Evolutionary conservation across 1,140 invertebrate genomes (phyloP).

Genomic region (Heliconius eleuchia): DNA sequence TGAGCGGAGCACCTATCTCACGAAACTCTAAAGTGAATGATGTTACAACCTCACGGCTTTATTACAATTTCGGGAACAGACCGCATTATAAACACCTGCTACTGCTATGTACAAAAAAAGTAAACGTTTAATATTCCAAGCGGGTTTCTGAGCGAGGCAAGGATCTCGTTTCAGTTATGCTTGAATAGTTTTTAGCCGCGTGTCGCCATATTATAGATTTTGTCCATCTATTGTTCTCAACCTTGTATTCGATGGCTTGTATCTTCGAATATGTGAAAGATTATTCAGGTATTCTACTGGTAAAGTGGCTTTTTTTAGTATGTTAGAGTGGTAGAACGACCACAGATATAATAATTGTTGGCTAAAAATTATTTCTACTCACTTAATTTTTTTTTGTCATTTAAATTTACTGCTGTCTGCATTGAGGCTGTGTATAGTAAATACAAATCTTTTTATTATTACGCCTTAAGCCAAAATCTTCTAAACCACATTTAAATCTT

Average conservation of each 20-base stretch:
- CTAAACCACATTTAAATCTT: neutral
- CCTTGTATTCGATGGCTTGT: slow-evolving; percentile 38
- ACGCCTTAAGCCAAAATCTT: neutral
- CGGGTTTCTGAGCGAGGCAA: slow-evolving; percentile 36
- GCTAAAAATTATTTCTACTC: neutral
- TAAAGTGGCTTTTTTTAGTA: slow-evolving; percentile 16
- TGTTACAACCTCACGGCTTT: slow-evolving; percentile 27
- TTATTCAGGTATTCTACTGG: slow-evolving; percentile 10
- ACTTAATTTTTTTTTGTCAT: too few relatives aligned
- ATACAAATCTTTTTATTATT: too few relatives aligned
- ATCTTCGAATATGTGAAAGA: slow-evolving; percentile 30
- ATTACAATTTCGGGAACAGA: slow-evolving; percentile 38
- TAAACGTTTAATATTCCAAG: slow-evolving; percentile 51
- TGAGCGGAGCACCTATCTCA: neutral
- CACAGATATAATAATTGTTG: neutral
- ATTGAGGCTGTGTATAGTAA: too few relatives aligned
- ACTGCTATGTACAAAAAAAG: slow-evolving; percentile 29
- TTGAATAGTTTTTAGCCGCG: slow-evolving; percentile 43
- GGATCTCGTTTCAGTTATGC: slow-evolving; percentile 41
- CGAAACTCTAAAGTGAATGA: slow-evolving; percentile 15
- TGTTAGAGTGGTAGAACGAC: too few relatives aligned
- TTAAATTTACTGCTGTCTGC: too few relatives aligned
- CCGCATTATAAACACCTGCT: slow-evolving; percentile 36
- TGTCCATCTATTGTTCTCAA: slow-evolving; percentile 39
- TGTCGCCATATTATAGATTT: slow-evolving; percentile 42